phyloP scores from a whole-genome alignment of 2,888 invertebrate species.

The Blera fallax region DNA sequence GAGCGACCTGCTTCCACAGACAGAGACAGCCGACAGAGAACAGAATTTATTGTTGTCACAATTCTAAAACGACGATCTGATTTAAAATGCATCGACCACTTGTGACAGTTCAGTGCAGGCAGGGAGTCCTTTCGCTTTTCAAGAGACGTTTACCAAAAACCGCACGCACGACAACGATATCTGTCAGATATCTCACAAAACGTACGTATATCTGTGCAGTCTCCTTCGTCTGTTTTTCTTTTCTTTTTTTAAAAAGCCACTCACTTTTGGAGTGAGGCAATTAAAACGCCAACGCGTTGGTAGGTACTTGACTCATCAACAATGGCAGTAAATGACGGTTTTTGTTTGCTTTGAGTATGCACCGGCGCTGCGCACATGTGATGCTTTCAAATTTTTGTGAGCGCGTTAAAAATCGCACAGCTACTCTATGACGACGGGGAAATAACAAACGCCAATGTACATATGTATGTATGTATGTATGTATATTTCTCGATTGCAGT shows the following conservation, averaged over 20 bases:
- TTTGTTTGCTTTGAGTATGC: not conserved
- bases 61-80: slow-evolving; percentile 36
- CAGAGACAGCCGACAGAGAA: not conserved
- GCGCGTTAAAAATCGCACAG: not conserved
- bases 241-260: slow-evolving; percentile 32
- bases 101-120: not conserved
- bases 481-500: slow-evolving; percentile 1
- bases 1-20: slow-evolving; percentile 1
- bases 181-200: slow-evolving; percentile 17
- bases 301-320: slow-evolving; percentile 55
- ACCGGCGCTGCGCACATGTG: not conserved
- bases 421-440: not conserved
- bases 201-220: too few relatives aligned
- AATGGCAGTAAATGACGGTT: slow-evolving; percentile 23
- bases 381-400: slow-evolving; percentile 28
- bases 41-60: slow-evolving; percentile 38
- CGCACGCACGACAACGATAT: slow-evolving; percentile 57
- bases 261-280: slow-evolving; percentile 52
- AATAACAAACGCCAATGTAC: not conserved
- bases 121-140: slow-evolving; percentile 61
- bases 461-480: too few relatives aligned
- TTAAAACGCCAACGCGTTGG: slow-evolving; percentile 54
- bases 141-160: not conserved
- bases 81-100: slow-evolving; percentile 60
- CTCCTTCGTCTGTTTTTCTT: slow-evolving; percentile 7